Evolutionary conservation across 2,888 invertebrate genomes (phyloP).

Genomic region (Thelaira solivaga): DNA sequence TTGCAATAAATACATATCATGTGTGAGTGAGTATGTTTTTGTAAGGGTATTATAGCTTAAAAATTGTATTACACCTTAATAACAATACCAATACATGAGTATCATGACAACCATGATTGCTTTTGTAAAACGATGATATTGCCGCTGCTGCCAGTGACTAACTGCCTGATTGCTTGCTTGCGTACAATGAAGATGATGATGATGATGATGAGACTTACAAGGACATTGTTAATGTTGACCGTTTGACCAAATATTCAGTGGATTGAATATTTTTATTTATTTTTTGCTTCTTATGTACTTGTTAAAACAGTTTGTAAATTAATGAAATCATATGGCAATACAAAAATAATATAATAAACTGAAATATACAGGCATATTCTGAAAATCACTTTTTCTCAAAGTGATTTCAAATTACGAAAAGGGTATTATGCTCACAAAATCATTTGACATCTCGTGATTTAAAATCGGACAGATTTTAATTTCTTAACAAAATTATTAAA

Average conservation of each 20-base stretch:
- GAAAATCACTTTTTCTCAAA: no score
- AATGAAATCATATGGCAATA: neutral
- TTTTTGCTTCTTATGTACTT: no score
- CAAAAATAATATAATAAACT: no score
- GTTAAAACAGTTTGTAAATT: neutral
- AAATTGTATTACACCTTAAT: slow-evolving; percentile 76
- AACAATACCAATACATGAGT: slow-evolving; percentile 74
- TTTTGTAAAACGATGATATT: slow-evolving; percentile 44
- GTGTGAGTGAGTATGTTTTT: neutral
- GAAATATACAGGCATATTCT: no score
- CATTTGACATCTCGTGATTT: no score
- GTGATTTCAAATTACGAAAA: no score
- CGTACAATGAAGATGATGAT: slow-evolving; percentile 6
- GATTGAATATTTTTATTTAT: slow-evolving; percentile 6
- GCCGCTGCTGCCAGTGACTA: neutral
- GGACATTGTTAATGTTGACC: slow-evolving; percentile 55
- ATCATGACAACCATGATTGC: slow-evolving; percentile 56
- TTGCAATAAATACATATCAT: slow-evolving; percentile 7
- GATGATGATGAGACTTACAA: slow-evolving; percentile 50
- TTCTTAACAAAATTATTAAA: no score
- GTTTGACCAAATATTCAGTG: slow-evolving; percentile 50
- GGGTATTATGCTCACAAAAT: no score
- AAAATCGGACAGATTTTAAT: no score
- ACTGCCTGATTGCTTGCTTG: no score
- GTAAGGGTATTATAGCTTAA: slow-evolving; percentile 73